Evolutionary conservation across 1,140 invertebrate species (phyloP).

Genomic region (Zaprionus davidi): DNA sequence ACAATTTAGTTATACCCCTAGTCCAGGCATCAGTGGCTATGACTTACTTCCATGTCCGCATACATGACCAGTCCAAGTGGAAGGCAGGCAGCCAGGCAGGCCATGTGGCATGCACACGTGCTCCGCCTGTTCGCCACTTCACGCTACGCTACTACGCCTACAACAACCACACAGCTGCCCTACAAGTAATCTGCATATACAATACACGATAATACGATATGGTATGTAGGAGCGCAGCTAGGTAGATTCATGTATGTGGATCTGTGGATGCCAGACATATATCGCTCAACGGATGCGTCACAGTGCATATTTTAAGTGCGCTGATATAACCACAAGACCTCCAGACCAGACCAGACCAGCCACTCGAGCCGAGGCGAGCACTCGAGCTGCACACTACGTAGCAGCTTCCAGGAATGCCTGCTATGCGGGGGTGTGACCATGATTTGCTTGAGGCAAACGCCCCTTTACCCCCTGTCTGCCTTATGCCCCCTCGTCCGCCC

Average conservation of each 20-base stretch:
- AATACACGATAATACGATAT: constrained; percentile 12
- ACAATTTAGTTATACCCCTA: constrained; percentile 59
- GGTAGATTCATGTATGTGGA: constrained; percentile 15
- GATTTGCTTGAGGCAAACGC: constrained; percentile 15
- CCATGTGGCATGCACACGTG: constrained; percentile 75
- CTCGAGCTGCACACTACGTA: constrained; percentile 44
- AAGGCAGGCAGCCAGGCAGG: not conserved
- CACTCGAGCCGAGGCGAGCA: constrained; percentile 37
- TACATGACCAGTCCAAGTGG: constrained; percentile 30
- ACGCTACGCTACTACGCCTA: constrained; percentile 72
- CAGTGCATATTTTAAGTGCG: constrained; percentile 73
- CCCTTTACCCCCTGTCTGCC: not conserved
- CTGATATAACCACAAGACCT: constrained; percentile 69
- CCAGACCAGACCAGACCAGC: constrained; percentile 51
- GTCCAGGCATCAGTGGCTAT: constrained; percentile 19
- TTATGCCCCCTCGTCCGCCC: not conserved
- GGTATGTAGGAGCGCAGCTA: constrained; percentile 28
- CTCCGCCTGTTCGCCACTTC: constrained; percentile 57
- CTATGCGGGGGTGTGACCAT: constrained; percentile 71
- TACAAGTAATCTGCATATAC: constrained; percentile 61
- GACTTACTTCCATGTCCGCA: constrained; percentile 58
- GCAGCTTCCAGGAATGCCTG: constrained; percentile 69
- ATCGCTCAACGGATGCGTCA: constrained; percentile 72
- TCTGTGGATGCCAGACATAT: constrained; percentile 14
- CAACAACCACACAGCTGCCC: constrained; percentile 54